Conservation (phyloP, 2,113 vertebrate genomes). For the Scartelaos histophorus region DNA sequence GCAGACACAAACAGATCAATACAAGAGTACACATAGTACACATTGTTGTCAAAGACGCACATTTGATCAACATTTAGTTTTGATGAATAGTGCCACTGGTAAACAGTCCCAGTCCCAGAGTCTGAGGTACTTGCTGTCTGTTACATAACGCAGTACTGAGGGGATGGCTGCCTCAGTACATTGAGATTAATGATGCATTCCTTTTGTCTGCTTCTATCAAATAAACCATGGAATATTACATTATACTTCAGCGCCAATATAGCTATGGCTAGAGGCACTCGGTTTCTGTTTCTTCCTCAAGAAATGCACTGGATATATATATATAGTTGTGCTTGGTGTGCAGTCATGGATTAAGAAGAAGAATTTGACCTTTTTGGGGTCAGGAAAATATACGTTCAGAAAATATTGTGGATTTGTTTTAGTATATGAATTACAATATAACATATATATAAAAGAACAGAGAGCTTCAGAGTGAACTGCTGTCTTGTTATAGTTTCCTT, state of each 20-base stretch:
- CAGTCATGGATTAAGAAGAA: not conserved
- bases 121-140: not conserved
- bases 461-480: too few species aligned
- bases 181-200: conserved; percentile 45
- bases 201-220: conserved; percentile 44
- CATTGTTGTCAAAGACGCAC: conserved; percentile 3
- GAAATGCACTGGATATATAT: not conserved
- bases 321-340: not conserved
- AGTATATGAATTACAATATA: too few species aligned
- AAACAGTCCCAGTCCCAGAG: conserved; percentile 14
- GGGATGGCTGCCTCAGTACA: conserved; percentile 24
- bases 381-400: not conserved
- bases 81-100: not conserved
- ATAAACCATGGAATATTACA: conserved; percentile 37
- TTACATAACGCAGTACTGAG: conserved; percentile 40
- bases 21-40: conserved; percentile 35
- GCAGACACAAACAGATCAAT: conserved; percentile 11
- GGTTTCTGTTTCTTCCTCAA: not conserved
- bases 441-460: too few species aligned
- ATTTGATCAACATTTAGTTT: not conserved
- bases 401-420: not conserved
- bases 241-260: conserved; percentile 14
- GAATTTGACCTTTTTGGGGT: not conserved
- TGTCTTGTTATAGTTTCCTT: not conserved
- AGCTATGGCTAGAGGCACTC: conserved; percentile 14